phyloP scores from a whole-genome alignment of 2,113 vertebrate genomes.

The Labeo rohita region DNA sequence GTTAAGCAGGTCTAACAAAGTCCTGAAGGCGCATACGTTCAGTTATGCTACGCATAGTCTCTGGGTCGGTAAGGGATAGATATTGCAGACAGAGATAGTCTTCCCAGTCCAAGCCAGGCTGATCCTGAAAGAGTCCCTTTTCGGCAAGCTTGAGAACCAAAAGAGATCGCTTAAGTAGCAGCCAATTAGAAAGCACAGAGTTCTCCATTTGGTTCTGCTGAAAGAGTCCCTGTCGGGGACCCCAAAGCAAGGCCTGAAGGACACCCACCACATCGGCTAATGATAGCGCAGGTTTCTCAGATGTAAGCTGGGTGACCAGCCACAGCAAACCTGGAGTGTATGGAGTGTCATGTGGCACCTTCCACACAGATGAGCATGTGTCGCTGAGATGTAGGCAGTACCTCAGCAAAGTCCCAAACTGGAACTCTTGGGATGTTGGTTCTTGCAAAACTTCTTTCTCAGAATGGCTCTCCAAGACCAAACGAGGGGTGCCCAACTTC shows the following conservation, averaged over 20 bases:
- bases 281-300: constrained; percentile 44
- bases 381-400: constrained; percentile 66
- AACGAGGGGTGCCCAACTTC: constrained; percentile 65
- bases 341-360: constrained; percentile 58
- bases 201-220: constrained; percentile 54
- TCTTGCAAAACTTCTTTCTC: constrained; percentile 44
- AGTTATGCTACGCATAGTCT: constrained; percentile 61
- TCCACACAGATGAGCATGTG: neutral
- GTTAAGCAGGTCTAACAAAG: neutral
- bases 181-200: constrained; percentile 64
- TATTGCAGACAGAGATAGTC: constrained; percentile 82
- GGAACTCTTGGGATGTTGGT: constrained; percentile 65
- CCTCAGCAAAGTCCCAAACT: constrained; percentile 72
- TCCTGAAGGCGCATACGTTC: constrained; percentile 56
- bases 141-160: constrained; percentile 80
- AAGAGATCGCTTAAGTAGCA: constrained; percentile 73
- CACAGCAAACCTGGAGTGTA: constrained; percentile 65
- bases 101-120: constrained; percentile 69
- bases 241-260: constrained; percentile 85
- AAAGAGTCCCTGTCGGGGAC: constrained; percentile 71
- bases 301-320: constrained; percentile 70
- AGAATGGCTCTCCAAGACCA: constrained; percentile 71
- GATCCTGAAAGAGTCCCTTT: constrained; percentile 48
- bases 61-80: constrained; percentile 67
- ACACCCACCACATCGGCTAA: constrained; percentile 60